Evolutionary conservation across 2,888 invertebrate species (phyloP), one percentile per base, ranked within the genome.

Genomic region (Rhogogaster chlorosoma): DNA sequence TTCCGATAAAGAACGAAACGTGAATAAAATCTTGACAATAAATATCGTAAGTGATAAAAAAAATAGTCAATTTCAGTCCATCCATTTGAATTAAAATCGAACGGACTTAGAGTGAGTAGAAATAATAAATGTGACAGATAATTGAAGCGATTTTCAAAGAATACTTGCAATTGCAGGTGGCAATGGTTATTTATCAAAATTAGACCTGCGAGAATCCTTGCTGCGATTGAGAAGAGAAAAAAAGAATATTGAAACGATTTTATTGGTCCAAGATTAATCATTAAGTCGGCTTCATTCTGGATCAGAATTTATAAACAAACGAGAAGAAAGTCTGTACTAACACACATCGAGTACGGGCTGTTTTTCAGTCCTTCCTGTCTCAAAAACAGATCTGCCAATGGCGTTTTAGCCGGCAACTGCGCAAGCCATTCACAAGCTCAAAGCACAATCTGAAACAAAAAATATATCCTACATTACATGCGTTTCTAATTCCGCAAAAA

Each of bases 291-390:
- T 53, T 53, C 53, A 45, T 53, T 53, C n/a, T 61, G 26, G 26
- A 61, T 9, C 42, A 26, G 1, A 26, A 18, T 15, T 32, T 10
- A 32, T 32, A 7, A 73, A 73, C 22, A n/a, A 73, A 73, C 12
- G 42, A 10, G 10, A 67, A 73, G 2, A 42, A 12, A 4, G 73
- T 84, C 73, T 67, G 83, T 89, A 92, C 92, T 91, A 86, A 92
- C 92, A 92, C 90, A 91, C 92, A 92, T 92, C 91, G 90, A 89
- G 87, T 90, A 91, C 90, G 88, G 89, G 88, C 91, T 91, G 89
- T 88, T 86, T 87, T 84, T 82, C 86, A 88, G 87, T 87, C 85
- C 86, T 87, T 85, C 86, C 82, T 85, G 64, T 61, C 36, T 29
- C 67, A 78, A 70, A 53, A 84, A 61, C 71, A 75, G 71, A 84